Evolutionary conservation across 1,140 invertebrate species (phyloP).

Genomic region (Drosophila obscura): DNA sequence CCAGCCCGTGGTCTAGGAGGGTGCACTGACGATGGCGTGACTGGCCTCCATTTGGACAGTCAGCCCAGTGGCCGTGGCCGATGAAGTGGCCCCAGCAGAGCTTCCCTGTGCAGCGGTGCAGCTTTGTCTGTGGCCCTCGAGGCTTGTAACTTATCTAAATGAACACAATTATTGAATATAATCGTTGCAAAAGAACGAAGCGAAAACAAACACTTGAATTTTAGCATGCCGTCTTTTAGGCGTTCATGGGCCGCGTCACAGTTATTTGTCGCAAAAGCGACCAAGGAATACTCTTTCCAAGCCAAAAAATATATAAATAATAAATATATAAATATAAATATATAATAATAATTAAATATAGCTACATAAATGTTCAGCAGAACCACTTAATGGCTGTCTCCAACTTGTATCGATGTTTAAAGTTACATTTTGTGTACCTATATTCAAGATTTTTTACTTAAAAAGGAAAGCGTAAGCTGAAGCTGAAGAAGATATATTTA

Average conservation of each 20-base stretch:
- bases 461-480: neutral
- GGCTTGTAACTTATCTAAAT: slow-evolving; percentile 82
- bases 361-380: no score
- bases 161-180: slow-evolving; percentile 84
- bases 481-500: no score
- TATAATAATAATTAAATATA: no score
- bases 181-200: slow-evolving; percentile 49
- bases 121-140: slow-evolving; percentile 53
- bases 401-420: no score
- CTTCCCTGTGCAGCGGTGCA: slow-evolving; percentile 23
- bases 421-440: no score
- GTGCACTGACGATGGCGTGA: slow-evolving; percentile 68
- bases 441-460: no score
- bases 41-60: slow-evolving; percentile 63
- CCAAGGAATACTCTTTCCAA: neutral
- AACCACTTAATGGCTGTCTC: no score
- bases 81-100: slow-evolving; percentile 30
- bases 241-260: slow-evolving; percentile 49
- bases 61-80: slow-evolving; percentile 41
- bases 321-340: no score
- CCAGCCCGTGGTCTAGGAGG: slow-evolving; percentile 5
- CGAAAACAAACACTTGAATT: slow-evolving; percentile 68
- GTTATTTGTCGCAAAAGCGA: neutral
- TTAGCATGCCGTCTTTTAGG: slow-evolving; percentile 72
- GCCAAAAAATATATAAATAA: no score